Evolutionary conservation across 2,888 invertebrate genomes (phyloP), one percentile per base, ranked within the genome.

Genomic region (Pelosia muscerda): DNA sequence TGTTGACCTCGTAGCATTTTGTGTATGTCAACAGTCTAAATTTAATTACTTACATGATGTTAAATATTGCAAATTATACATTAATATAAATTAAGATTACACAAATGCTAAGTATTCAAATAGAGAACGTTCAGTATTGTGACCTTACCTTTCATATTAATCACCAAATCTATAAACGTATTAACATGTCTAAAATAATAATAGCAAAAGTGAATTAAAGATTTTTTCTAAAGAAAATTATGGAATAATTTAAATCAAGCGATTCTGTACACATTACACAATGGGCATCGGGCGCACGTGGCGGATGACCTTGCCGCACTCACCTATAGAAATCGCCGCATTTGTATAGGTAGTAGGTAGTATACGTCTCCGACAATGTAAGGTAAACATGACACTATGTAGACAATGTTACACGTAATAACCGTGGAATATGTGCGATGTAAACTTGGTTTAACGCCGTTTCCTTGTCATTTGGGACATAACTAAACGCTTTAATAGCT

Each of bases 241-340:
- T 76, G 69, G 67, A 79, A 75, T 71, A 72, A 71, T 83, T 78
- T 76, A 78, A 74, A 78, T 82, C 74, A 75, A 78, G 71, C 79
- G 74, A 78, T 77, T 79, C 62, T 71, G 75, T 80, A 79, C 80
- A 80, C 81, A 81, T 81, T 77, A 81, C 74, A 86, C 86, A 87
- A 87, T 86, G 81, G 79, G 25, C 68, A 76, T 76, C 75, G 75
- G 74, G 79, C 85, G 89, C 92, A 90, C 91, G 91, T 89, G 88
- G 88, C 86, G 73, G 63, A 72, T 81, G 92, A 91, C 92, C 92
- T 92, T 92, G 91, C 78, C 76, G 73, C 79, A 79, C 74, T 79
- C 73, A 77, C 72, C 72, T 76, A 81, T 82, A 83, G 81, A 84
- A 83, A 84, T 81, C 78, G 76, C 79, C 76, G 74, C 76, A 80